Evolutionary conservation across 2,797 vertebrate genomes (phyloP).

Genomic region (Knipowitschia caucasica): DNA sequence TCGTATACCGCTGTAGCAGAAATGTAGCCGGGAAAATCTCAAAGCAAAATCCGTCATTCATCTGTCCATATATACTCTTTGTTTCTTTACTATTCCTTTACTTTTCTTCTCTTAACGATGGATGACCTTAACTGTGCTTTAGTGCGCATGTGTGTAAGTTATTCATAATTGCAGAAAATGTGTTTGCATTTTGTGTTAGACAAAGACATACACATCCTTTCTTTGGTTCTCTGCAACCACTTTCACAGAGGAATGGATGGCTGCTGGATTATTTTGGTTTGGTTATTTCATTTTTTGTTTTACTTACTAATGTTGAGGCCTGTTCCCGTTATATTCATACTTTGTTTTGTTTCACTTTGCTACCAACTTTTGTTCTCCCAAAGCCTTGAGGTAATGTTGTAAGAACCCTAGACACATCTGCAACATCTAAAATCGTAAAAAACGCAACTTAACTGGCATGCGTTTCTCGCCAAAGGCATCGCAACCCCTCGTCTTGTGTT

Average conservation of each 20-base stretch:
- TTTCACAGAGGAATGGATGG: too few species aligned
- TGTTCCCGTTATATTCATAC: too few species aligned
- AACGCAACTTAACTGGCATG: conserved; percentile 28
- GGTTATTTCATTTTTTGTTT: too few species aligned
- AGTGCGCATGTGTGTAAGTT: not conserved
- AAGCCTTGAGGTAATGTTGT: conserved; percentile 13
- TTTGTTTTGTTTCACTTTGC: not conserved
- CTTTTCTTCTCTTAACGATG: conserved; percentile 20
- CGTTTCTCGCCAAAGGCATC: conserved; percentile 24
- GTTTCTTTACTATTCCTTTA: conserved; percentile 22
- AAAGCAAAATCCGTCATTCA: conserved; percentile 50
- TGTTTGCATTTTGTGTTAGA: not conserved
- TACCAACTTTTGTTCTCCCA: conserved; percentile 5
- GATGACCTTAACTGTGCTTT: conserved; percentile 13
- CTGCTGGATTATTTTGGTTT: too few species aligned
- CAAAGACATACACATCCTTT: too few species aligned
- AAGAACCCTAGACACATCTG: conserved; percentile 31
- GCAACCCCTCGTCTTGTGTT: conserved; percentile 31
- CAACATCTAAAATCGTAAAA: conserved; percentile 33
- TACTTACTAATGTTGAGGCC: too few species aligned
- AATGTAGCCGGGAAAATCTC: conserved; percentile 54
- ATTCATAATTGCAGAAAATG: not conserved
- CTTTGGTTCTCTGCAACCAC: too few species aligned
- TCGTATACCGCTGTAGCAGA: conserved; percentile 56
- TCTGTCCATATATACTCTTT: conserved; percentile 19